These are phyloP conservation scores for Apodemia zela DNA, from an alignment of 2,888 invertebrate genomes.

Conservation along the genomic window DNA sequence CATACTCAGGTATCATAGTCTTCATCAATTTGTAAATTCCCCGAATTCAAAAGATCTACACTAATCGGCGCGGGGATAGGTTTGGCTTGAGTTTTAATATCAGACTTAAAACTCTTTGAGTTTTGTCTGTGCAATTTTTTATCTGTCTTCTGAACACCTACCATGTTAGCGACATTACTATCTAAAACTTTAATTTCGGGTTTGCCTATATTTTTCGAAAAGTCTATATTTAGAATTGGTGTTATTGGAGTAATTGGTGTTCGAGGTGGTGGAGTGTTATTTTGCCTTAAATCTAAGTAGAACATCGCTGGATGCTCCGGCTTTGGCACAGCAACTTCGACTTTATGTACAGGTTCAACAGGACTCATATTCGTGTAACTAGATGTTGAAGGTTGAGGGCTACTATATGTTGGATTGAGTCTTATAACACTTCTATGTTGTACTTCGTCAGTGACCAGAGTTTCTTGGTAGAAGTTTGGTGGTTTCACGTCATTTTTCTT, in stretches of 20 bases:
- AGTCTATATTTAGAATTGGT: conserved; percentile 69
- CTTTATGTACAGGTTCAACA: conserved; percentile 44
- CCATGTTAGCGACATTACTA: conserved; percentile 42
- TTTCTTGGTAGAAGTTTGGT: conserved; percentile 72
- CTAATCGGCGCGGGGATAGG: conserved; percentile 44
- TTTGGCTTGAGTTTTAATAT: conserved; percentile 49
- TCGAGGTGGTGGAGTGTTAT: conserved; percentile 32
- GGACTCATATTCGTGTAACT: conserved; percentile 47
- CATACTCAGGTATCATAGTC: conserved; percentile 76
- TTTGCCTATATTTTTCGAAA: conserved; percentile 55
- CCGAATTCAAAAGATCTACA: conserved; percentile 62
- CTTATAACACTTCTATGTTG: conserved; percentile 62
- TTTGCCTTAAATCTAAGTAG: conserved; percentile 37
- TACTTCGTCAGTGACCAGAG: conserved; percentile 49
- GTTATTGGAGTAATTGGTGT: conserved; percentile 39
- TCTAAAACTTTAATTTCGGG: conserved; percentile 70
- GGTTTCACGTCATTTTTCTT: conserved; percentile 48
- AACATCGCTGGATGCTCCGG: conserved; percentile 37
- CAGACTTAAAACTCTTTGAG: conserved; percentile 43
- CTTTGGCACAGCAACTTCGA: conserved; percentile 44
- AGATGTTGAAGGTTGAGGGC: conserved; percentile 66
- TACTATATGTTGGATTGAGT: conserved; percentile 59
- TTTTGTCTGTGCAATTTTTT: conserved; percentile 51
- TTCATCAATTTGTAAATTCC: conserved; percentile 71
- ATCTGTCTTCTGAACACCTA: conserved; percentile 42